Evolutionary conservation across 1,140 invertebrate genomes (phyloP).

Genomic region (Scylla paramamosain): DNA sequence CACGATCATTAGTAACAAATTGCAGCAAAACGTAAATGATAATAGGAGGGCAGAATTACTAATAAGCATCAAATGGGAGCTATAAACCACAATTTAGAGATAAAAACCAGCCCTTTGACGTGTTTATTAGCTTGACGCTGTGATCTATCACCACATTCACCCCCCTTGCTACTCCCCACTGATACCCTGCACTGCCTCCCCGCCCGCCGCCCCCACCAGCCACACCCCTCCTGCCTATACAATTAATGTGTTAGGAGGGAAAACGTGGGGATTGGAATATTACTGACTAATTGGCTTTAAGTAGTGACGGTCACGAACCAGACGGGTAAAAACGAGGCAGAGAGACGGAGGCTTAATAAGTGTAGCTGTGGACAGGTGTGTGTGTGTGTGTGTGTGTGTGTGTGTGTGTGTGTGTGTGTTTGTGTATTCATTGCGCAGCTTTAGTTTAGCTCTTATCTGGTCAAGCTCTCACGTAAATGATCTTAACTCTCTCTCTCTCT

Average conservation of each 20-base stretch:
- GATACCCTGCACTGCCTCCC: background rate
- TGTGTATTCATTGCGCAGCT: background rate
- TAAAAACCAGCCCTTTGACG: background rate
- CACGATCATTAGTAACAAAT: no score
- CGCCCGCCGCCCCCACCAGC: no score
- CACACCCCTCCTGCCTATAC: background rate
- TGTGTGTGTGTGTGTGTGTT: background rate
- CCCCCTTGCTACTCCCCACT: background rate
- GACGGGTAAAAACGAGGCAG: background rate
- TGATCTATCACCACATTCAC: background rate
- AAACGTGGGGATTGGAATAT: background rate
- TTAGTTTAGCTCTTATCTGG: slow-evolving; percentile 2
- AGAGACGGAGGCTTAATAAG: background rate
- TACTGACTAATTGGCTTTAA: background rate
- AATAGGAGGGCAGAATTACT: background rate
- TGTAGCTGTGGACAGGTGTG: no score
- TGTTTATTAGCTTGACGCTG: background rate
- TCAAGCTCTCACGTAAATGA: background rate
- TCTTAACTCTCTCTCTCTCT: slow-evolving; percentile 21
- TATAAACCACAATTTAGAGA: background rate
- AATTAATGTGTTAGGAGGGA: background rate
- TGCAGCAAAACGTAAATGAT: background rate
- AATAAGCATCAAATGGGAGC: background rate
- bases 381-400: no score
- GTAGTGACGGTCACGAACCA: background rate